Percentiles rank a stretch among this genome's conserved stretches.
These are phyloP conservation scores for Drosophila robusta DNA, from an alignment of 2,888 invertebrate genomes.

Conservation along the genomic window DNA sequence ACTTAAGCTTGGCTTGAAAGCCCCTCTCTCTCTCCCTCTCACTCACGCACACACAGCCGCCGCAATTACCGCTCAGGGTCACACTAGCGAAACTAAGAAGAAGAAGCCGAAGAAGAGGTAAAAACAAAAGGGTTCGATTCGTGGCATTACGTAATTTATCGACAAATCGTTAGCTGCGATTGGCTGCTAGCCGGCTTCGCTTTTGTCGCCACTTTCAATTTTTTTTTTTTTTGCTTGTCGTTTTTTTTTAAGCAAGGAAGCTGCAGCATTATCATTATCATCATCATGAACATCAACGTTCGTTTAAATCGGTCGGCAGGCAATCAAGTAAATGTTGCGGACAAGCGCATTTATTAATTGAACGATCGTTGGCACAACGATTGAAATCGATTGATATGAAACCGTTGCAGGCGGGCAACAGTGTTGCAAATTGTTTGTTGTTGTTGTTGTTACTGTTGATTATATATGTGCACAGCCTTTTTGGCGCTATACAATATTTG, in stretches of 20 bases:
- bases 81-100: constrained; percentile 12
- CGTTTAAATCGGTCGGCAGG: constrained; percentile 35
- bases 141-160: constrained; percentile 51
- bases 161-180: constrained; percentile 9
- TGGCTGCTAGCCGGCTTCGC: constrained; percentile 36
- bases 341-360: constrained; percentile 51
- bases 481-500: constrained; percentile 26
- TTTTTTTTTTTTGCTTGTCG: not conserved
- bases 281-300: constrained; percentile 18
- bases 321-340: constrained; percentile 54
- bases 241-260: constrained; percentile 5
- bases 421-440: constrained; percentile 21
- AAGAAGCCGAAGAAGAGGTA: not conserved
- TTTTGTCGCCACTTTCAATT: constrained; percentile 40
- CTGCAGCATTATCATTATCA: constrained; percentile 18
- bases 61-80: constrained; percentile 51
- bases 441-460: constrained; percentile 4
- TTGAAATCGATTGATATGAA: constrained; percentile 51
- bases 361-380: constrained; percentile 47
- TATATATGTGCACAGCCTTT: not conserved
- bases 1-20: constrained; percentile 43
- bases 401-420: constrained; percentile 35
- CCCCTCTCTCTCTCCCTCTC: constrained; percentile 20
- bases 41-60: constrained; percentile 5
- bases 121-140: constrained; percentile 39